These are phyloP conservation scores for Pyrocoelia pectoralis DNA, from an alignment of 2,888 invertebrate species.

Conservation along the genomic window DNA sequence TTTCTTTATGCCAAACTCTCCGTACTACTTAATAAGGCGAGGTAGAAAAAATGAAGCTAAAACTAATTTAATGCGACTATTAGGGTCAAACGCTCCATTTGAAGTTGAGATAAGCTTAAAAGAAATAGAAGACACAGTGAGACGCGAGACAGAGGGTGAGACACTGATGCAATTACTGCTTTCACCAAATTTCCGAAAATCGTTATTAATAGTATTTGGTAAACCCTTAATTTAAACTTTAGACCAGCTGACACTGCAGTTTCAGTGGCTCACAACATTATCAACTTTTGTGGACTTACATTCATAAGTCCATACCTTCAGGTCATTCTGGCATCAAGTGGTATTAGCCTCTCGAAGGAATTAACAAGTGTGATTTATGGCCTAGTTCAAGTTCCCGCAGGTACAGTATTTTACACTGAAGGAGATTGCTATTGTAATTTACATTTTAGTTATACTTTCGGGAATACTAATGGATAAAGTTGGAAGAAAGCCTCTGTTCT, in stretches of 20 bases:
- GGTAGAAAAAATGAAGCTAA: conserved; percentile 52
- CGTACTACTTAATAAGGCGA: conserved; percentile 58
- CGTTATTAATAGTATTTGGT: not conserved
- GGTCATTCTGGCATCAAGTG: conserved; percentile 64
- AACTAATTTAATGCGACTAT: conserved; percentile 46
- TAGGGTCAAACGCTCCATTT: not conserved
- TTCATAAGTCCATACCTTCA: conserved; percentile 68
- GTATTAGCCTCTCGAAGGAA: conserved; percentile 61
- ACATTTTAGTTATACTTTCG: not conserved
- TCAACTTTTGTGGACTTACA: conserved; percentile 67
- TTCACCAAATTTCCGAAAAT: not conserved
- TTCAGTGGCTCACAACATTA: conserved; percentile 47
- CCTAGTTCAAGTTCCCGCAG: conserved; percentile 65
- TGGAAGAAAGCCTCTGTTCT: conserved; percentile 55
- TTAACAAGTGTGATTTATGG: conserved; percentile 66
- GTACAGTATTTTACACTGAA: conserved; percentile 48
- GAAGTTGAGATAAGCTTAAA: not conserved
- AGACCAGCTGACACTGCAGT: not conserved
- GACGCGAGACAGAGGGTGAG: no score
- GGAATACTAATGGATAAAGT: conserved; percentile 53
- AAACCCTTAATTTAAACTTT: not conserved
- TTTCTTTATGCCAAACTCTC: conserved; percentile 60
- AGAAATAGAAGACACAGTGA: not conserved
- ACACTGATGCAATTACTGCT: not conserved
- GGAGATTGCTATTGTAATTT: not conserved